Evolutionary conservation across 1,140 invertebrate genomes (phyloP), one percentile per base, ranked within the genome.

Genomic region (Drosophila tristis): DNA sequence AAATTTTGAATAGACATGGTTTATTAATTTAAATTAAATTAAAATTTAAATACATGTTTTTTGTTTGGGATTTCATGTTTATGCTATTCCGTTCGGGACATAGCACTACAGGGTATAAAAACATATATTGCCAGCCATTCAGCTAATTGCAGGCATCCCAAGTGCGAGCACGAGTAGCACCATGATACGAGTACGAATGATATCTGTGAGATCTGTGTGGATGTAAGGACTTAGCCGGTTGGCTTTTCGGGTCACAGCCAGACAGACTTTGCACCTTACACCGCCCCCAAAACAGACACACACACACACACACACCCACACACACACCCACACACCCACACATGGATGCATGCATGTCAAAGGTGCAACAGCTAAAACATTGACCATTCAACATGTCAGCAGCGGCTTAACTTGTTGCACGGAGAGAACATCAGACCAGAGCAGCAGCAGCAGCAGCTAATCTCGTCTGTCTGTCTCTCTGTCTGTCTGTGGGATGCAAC

Each of bases 401-500:
- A 44, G 57, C 44, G 50, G 74, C 78, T 81, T 81, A 87, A 85
- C 81, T 77, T 85, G 73, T 85, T 85, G 81, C 81, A 80, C 54
- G 26, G 29, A 20, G 13, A 47, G 29, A 35, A 35, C 31, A 35
- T 35, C 9, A 35, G 31, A 13, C 42, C 23, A 13, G 15, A 35
- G 20, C 42, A 31, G 44, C 20, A 44, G 55, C 35, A 26, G 60
- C 42, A 44, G 42, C 16, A 50, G 60, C 42, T 54, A 58, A 56
- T 23, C 42, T 50, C 31, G 39, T 50, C 60, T 35, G 53, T 44
- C 43, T 29, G 48, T 45, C 9, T 39, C 4, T 39, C 35, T 35
- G 35, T 39, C 35, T 39, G 35, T 39, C 35, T 39, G 9, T 39
- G 11, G 35, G 11, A 39, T 39, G 35, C 35, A 39, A 39, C 35